Conservation (phyloP, 2,113 vertebrate species). For the Chloropsis hardwickii region DNA sequence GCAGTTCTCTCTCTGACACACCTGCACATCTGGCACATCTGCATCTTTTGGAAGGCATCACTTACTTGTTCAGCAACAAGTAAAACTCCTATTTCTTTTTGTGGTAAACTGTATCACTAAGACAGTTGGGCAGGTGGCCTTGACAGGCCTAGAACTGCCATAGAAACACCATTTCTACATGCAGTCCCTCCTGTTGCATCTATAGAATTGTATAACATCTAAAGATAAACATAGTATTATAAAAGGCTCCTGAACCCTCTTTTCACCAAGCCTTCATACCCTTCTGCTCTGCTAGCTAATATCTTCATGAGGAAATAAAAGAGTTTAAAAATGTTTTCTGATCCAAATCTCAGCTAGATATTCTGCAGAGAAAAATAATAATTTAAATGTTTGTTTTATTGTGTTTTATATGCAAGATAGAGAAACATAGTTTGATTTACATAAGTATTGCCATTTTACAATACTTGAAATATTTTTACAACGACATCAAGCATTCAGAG, state of each 20-base stretch:
- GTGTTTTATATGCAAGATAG: not conserved
- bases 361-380: not conserved
- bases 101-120: not conserved
- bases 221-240: not conserved
- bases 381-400: not conserved
- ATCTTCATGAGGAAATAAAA: not conserved
- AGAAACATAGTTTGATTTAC: not conserved
- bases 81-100: not conserved
- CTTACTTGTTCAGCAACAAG: not conserved
- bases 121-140: not conserved
- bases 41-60: not conserved
- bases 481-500: not conserved
- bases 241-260: not conserved
- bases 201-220: not conserved
- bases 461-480: not conserved
- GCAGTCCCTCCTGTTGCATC: not conserved
- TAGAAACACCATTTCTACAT: rapidly evolving
- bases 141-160: not conserved
- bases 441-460: not conserved
- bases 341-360: not conserved
- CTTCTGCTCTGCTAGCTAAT: not conserved
- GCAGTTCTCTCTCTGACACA: not conserved
- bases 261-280: not conserved
- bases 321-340: not conserved
- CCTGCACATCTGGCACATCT: not conserved